Evolutionary conservation across 1,140 invertebrate genomes (phyloP).

Genomic region (Amphibalanus amphitrite): DNA sequence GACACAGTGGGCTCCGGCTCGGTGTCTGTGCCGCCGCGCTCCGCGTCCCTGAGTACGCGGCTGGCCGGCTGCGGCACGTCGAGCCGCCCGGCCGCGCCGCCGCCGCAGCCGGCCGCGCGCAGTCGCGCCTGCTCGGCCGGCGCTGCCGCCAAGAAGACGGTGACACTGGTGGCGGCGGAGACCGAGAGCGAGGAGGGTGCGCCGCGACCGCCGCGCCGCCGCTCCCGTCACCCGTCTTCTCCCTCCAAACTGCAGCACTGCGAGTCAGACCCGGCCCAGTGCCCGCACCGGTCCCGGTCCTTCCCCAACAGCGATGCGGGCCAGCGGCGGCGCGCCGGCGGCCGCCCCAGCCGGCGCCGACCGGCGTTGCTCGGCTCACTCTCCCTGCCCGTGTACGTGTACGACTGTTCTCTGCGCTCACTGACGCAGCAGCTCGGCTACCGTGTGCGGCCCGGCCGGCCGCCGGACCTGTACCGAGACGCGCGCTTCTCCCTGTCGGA

Average conservation of each 20-base stretch:
- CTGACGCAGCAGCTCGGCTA: background rate
- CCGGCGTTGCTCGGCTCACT: background rate
- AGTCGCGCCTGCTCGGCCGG: background rate
- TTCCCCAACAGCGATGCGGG: constrained; percentile 1
- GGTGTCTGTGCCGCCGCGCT: background rate
- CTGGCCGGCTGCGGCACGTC: background rate
- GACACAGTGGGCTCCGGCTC: background rate
- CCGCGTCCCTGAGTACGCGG: background rate
- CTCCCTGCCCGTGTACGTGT: background rate
- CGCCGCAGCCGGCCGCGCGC: background rate
- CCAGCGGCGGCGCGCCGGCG: too few relatives aligned
- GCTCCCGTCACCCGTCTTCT: background rate
- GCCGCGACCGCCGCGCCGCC: background rate
- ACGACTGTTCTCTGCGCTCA: background rate
- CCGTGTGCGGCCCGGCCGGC: too few relatives aligned
- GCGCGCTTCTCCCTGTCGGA: too few relatives aligned
- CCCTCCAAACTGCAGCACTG: background rate
- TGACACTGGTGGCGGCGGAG: background rate
- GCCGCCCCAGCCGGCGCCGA: too few relatives aligned
- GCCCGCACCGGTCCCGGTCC: background rate
- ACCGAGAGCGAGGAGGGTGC: background rate
- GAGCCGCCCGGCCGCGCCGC: background rate
- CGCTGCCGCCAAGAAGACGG: background rate
- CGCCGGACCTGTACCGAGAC: too few relatives aligned
- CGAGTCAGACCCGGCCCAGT: background rate